Evolutionary conservation across 1,140 invertebrate species (phyloP).

Genomic region (Drosophila subobscura): DNA sequence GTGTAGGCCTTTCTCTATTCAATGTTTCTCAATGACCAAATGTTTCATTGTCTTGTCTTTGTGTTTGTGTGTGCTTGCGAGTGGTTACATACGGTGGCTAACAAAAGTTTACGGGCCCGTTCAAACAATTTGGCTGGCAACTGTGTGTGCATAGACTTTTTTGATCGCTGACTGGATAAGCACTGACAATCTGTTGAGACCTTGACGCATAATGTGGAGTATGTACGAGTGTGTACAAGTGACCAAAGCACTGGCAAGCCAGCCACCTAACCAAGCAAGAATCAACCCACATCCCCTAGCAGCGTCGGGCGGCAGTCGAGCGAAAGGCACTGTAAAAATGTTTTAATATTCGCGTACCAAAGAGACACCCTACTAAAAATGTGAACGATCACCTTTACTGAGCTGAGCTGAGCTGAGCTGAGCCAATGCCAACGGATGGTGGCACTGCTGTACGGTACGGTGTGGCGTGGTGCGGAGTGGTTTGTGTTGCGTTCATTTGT

Average conservation of each 20-base stretch:
- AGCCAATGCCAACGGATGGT: conserved; percentile 36
- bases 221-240: too few species aligned
- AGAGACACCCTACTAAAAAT: conserved; percentile 24
- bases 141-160: too few species aligned
- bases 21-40: conserved; percentile 49
- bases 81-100: conserved; percentile 49
- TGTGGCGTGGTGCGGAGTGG: too few species aligned
- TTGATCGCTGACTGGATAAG: too few species aligned
- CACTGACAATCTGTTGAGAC: too few species aligned
- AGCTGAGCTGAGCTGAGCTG: neutral
- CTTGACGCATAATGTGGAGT: too few species aligned
- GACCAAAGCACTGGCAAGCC: too few species aligned
- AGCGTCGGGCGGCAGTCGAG: neutral
- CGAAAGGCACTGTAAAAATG: neutral
- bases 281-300: neutral
- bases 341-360: neutral
- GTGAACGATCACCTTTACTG: conserved; percentile 7
- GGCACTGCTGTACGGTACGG: neutral
- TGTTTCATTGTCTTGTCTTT: conserved; percentile 39
- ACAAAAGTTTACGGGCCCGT: conserved; percentile 35
- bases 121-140: conserved; percentile 1
- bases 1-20: conserved; percentile 42
- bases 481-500: too few species aligned
- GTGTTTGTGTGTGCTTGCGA: conserved; percentile 24
- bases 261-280: too few species aligned